Base-by-base conservation (phyloP, 2,113 vertebrate genomes). In the Amblyornis subalaris region DNA sequence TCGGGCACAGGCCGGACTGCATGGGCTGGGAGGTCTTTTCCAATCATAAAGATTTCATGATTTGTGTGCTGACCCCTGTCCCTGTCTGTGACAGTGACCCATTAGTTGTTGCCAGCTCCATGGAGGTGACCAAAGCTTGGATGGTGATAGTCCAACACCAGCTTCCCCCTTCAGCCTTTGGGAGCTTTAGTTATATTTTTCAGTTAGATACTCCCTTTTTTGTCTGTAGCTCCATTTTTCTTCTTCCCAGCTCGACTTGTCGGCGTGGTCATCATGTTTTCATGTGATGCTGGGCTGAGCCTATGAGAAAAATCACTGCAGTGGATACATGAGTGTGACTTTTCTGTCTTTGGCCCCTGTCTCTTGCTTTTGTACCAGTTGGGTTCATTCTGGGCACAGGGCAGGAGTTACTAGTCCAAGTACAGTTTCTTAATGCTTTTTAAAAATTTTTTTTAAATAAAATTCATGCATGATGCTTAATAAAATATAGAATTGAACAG, bases 1-100 rank as follows among this genome's bases (percentile, higher is more conserved):
- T 26, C 0, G 2, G 50, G 14, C 38, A 57, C 31, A 19, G 36
- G 2, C 3, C 4, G 57, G 14, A 33, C 58, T 57, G 0, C 0
- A 0, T 33, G 26, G 4, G 4, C 31, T 42, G 19, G 26, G 12
- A 48, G 7, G 9, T 15, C 22, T 80, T 51, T 65, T 73, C 44
- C 36, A 50, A 1, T 10, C 18, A 44, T 23, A 28, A 5, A 8
- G 51, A 65, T 13, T 23, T 17, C 23, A 14, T 20, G 36, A n/a
- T 44, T 51, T 6, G 0, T 24, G 8, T 33, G 19, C 38, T 33
- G 25, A 44, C 22, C 15, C 33, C 8, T 5, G 2, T 40, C 35
- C 25, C 18, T 58, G 12, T 45, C 8, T 19, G 0, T 61, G 22
- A 26, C 3, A 18, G 5, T 20, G 20, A 50, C 36, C 44, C 13